Conservation (phyloP, 2,113 vertebrate species). For the Pelvicachromis taeniatus region DNA sequence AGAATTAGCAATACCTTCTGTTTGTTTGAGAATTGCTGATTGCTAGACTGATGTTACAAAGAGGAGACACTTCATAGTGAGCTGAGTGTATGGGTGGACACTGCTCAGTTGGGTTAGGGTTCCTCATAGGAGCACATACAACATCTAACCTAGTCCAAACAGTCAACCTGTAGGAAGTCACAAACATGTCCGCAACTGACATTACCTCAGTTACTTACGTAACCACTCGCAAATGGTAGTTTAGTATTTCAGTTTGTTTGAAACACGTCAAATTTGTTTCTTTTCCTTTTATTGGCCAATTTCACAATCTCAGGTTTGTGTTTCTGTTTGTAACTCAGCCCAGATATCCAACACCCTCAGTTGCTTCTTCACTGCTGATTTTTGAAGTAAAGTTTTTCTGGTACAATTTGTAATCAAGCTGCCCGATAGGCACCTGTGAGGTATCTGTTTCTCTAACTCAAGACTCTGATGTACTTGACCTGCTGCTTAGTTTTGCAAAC, state of each 20-base stretch:
- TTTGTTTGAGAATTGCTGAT: neutral
- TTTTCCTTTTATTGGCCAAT: neutral
- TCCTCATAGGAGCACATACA: neutral
- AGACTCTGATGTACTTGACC: neutral
- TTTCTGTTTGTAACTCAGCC: neutral
- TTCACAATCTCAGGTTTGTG: neutral
- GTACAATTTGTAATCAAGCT: neutral
- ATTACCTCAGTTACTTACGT: neutral
- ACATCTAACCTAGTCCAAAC: neutral
- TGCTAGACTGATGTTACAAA: neutral
- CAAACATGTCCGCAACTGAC: neutral
- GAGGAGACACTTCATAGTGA: constrained; percentile 34
- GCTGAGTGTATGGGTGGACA: neutral
- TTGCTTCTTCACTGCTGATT: neutral
- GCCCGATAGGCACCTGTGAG: neutral
- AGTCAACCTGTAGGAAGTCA: neutral
- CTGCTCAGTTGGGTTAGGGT: neutral
- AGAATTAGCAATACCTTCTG: too few species aligned
- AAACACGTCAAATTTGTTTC: neutral
- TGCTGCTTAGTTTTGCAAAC: neutral
- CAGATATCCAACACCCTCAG: neutral
- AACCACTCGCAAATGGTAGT: neutral
- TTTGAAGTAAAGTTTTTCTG: neutral
- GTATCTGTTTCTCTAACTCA: neutral
- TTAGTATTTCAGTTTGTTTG: neutral